Conservation (phyloP, 2,797 vertebrate genomes). For the Lutjanus campechanus region DNA sequence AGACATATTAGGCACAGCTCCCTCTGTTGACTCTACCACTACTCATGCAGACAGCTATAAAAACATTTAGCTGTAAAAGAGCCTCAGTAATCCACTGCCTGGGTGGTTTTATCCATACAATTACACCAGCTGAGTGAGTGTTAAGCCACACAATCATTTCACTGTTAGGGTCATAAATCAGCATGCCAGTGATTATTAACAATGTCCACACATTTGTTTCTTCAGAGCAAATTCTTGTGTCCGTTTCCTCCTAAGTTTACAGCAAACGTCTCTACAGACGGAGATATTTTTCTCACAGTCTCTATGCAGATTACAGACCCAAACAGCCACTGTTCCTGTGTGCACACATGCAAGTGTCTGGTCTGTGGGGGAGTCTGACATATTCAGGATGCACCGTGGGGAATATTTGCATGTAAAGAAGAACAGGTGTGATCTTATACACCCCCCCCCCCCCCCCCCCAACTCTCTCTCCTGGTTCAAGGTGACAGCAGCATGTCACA, state of each 20-base stretch:
- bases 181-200: slow-evolving; percentile 22
- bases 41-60: slow-evolving; percentile 33
- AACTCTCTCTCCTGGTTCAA: slow-evolving; percentile 29
- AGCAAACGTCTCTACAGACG: slow-evolving; percentile 2
- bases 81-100: slow-evolving; percentile 31
- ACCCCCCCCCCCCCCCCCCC: neutral
- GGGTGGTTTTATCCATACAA: slow-evolving; percentile 47
- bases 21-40: slow-evolving; percentile 31
- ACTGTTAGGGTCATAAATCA: slow-evolving; percentile 11
- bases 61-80: slow-evolving; percentile 38
- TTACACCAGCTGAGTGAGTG: slow-evolving; percentile 19
- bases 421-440: slow-evolving; percentile 16
- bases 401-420: slow-evolving; percentile 3
- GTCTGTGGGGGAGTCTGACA: slow-evolving; percentile 6
- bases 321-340: neutral
- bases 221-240: neutral
- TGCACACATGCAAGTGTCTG: slow-evolving; percentile 4
- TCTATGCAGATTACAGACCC: neutral
- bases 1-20: neutral
- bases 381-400: neutral
- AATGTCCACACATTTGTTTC: neutral
- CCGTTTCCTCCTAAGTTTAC: neutral
- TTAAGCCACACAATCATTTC: slow-evolving; percentile 6
- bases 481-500: slow-evolving; percentile 37
- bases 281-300: slow-evolving; percentile 7